Evolutionary conservation across 2,113 vertebrate species (phyloP).

Genomic region (Pyrgilauda ruficollis): DNA sequence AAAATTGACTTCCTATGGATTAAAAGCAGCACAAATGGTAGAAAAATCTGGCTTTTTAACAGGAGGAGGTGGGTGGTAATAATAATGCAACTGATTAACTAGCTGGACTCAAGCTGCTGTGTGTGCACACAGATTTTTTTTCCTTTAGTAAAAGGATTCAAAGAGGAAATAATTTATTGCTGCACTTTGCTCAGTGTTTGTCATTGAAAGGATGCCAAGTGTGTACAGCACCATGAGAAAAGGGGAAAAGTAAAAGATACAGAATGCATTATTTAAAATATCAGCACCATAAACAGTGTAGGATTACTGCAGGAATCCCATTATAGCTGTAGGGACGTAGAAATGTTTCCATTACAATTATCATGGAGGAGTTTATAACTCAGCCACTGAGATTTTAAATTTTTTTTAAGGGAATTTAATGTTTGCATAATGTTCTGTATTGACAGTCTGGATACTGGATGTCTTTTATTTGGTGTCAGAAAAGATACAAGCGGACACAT

Average conservation of each 20-base stretch:
- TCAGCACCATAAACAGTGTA: slow-evolving; percentile 16
- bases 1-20: slow-evolving; percentile 92
- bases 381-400: background rate
- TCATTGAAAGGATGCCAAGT: slow-evolving; percentile 60
- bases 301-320: slow-evolving; percentile 11
- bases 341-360: background rate
- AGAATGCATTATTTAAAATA: slow-evolving; percentile 44
- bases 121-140: slow-evolving; percentile 45
- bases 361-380: background rate
- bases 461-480: background rate
- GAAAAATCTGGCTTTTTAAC: slow-evolving; percentile 72
- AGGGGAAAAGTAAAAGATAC: background rate
- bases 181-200: slow-evolving; percentile 61
- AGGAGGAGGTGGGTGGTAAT: slow-evolving; percentile 63
- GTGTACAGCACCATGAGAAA: slow-evolving; percentile 40
- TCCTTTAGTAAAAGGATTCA: slow-evolving; percentile 50
- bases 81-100: slow-evolving; percentile 70
- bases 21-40: slow-evolving; percentile 80
- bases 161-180: slow-evolving; percentile 67
- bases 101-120: slow-evolving; percentile 51
- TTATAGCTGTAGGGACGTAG: background rate
- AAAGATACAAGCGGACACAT: background rate
- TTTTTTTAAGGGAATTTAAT: slow-evolving; percentile 43
- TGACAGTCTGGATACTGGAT: background rate
- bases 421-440: slow-evolving; percentile 21